phyloP scores from a whole-genome alignment of 2,888 invertebrate genomes.

The Eupithecia subfuscata region DNA sequence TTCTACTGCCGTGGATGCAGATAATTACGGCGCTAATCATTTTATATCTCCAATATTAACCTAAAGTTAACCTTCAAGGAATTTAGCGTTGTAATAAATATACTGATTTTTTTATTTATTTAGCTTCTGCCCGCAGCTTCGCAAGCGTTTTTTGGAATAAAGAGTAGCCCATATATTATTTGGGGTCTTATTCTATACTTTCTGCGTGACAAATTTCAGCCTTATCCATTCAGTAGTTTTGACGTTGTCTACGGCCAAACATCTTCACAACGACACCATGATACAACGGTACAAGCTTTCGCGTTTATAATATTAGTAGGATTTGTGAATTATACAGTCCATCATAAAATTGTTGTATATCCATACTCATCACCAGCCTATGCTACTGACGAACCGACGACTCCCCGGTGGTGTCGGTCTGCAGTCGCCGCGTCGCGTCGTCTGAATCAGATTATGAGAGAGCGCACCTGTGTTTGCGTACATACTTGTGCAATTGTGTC shows the following conservation, averaged over 20 bases:
- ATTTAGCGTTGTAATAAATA: background rate
- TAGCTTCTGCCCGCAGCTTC: too few relatives aligned
- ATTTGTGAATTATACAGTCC: background rate
- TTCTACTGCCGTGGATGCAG: background rate
- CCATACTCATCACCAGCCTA: background rate
- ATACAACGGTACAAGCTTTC: too few relatives aligned
- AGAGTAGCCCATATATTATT: too few relatives aligned
- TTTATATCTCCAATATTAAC: conserved; percentile 4
- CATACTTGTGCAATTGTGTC: background rate
- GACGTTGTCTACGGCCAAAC: too few relatives aligned
- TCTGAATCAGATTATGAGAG: background rate
- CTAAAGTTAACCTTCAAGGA: background rate
- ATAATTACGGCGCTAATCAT: background rate
- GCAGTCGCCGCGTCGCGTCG: background rate
- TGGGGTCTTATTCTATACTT: too few relatives aligned
- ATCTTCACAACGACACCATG: too few relatives aligned
- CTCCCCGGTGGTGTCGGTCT: background rate
- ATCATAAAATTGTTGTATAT: background rate
- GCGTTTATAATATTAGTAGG: too few relatives aligned
- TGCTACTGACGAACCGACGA: background rate
- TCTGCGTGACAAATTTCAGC: too few relatives aligned
- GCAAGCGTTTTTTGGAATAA: too few relatives aligned
- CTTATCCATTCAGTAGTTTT: too few relatives aligned
- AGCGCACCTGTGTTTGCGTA: background rate
- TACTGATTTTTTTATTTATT: too few relatives aligned